Percentiles rank a stretch among this genome's conserved stretches.
These are phyloP conservation scores for Malacoraja senta DNA, from an alignment of 2,797 vertebrate genomes.

Conservation along the genomic window DNA sequence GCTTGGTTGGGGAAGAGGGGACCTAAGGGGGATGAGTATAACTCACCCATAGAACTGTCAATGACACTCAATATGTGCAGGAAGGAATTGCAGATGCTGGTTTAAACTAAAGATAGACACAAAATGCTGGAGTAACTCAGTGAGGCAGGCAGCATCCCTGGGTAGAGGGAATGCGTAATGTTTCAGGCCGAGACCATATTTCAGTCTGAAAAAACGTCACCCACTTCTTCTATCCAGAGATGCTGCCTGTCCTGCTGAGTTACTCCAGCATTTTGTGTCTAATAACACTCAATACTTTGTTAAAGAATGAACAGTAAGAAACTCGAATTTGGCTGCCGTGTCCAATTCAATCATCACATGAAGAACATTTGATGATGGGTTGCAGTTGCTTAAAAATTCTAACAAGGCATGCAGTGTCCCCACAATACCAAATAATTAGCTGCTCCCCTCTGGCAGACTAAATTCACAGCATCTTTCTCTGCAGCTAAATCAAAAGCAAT, in stretches of 20 bases:
- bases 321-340: not conserved
- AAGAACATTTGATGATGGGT: not conserved
- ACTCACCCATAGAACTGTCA: not conserved
- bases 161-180: too few species aligned
- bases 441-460: not conserved
- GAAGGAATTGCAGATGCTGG: too few species aligned
- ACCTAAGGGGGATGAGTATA: not conserved
- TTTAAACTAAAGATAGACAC: too few species aligned
- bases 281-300: not conserved
- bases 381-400: not conserved
- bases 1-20: not conserved
- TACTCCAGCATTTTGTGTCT: too few species aligned
- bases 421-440: slow-evolving; percentile 26
- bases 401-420: not conserved
- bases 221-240: too few species aligned
- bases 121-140: too few species aligned
- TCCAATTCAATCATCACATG: not conserved
- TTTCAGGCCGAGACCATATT: too few species aligned
- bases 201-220: too few species aligned
- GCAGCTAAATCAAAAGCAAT: slow-evolving; percentile 5
- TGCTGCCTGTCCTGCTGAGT: too few species aligned
- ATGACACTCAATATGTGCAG: too few species aligned
- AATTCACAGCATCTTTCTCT: not conserved
- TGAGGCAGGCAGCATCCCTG: too few species aligned
- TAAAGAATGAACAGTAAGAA: not conserved